Percentiles rank a stretch among this genome's conserved stretches.
Conservation (phyloP, 2,888 invertebrate genomes). For the Apeira syringaria region DNA sequence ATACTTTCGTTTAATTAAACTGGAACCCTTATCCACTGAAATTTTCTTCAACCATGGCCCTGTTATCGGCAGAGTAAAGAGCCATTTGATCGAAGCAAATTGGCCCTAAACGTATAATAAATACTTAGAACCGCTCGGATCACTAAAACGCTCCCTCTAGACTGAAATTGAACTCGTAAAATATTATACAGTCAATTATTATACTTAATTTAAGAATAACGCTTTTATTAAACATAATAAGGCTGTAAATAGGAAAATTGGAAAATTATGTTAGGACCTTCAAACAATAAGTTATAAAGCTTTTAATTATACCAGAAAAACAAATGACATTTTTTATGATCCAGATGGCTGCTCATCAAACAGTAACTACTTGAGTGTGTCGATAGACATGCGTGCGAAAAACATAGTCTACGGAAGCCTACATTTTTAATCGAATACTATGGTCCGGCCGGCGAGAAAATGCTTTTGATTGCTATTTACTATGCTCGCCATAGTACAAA, state of each 20-base stretch:
- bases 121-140: constrained; percentile 5
- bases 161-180: constrained; percentile 5
- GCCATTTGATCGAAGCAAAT: constrained; percentile 11
- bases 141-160: constrained; percentile 7
- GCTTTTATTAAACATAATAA: background rate
- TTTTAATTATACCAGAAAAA: too few species aligned
- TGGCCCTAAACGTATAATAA: constrained; percentile 10
- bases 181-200: constrained; percentile 1
- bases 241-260: background rate
- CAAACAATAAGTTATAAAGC: too few species aligned
- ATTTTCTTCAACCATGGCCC: constrained; percentile 1
- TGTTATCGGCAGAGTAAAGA: constrained; percentile 2
- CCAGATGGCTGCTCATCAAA: too few species aligned
- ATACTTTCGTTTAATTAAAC: background rate
- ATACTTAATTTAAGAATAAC: constrained; percentile 4
- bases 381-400: too few species aligned
- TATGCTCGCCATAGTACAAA: too few species aligned
- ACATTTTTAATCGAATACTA: too few species aligned
- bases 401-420: too few species aligned
- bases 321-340: too few species aligned
- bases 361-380: too few species aligned
- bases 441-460: too few species aligned
- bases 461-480: too few species aligned
- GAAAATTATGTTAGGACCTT: background rate
- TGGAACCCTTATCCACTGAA: background rate